phyloP scores from a whole-genome alignment of 2,113 vertebrate genomes.

The Anser brachyrhynchus region DNA sequence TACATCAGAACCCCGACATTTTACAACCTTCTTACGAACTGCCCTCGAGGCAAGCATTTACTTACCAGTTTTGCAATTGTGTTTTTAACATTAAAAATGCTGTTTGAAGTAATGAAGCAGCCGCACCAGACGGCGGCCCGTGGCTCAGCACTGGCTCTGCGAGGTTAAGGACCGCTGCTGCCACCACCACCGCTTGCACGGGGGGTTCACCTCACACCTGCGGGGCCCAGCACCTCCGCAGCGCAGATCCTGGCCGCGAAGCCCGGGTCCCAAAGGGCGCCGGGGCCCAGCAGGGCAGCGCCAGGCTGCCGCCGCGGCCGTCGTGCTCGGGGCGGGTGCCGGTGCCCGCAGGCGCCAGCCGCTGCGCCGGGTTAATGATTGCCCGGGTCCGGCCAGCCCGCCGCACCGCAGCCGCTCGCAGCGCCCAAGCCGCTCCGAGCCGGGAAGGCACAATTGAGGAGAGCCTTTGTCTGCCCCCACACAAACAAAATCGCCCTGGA shows the following conservation, averaged over 20 bases:
- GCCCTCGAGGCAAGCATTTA: background rate
- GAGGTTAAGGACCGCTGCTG: background rate
- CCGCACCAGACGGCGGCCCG: background rate
- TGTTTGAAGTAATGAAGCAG: too few species aligned
- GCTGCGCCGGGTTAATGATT: background rate
- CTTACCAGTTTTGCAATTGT: background rate
- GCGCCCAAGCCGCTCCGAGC: background rate
- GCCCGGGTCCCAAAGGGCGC: background rate
- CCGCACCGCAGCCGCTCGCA: background rate
- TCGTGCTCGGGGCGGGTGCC: too few species aligned
- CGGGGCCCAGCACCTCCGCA: too few species aligned
- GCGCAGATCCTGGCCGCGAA: background rate
- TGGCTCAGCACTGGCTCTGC: background rate
- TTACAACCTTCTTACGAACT: background rate
- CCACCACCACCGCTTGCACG: too few species aligned
- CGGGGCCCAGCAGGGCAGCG: fast-evolving
- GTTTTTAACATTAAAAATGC: background rate
- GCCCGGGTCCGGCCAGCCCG: background rate
- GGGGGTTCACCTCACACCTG: background rate
- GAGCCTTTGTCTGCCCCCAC: background rate
- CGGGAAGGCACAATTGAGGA: background rate
- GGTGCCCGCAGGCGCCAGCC: too few species aligned
- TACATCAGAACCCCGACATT: background rate
- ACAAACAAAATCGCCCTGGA: background rate
- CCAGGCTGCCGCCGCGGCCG: background rate